phyloP scores from a whole-genome alignment of 2,113 vertebrate species.

The Pelodiscus sinensis region DNA sequence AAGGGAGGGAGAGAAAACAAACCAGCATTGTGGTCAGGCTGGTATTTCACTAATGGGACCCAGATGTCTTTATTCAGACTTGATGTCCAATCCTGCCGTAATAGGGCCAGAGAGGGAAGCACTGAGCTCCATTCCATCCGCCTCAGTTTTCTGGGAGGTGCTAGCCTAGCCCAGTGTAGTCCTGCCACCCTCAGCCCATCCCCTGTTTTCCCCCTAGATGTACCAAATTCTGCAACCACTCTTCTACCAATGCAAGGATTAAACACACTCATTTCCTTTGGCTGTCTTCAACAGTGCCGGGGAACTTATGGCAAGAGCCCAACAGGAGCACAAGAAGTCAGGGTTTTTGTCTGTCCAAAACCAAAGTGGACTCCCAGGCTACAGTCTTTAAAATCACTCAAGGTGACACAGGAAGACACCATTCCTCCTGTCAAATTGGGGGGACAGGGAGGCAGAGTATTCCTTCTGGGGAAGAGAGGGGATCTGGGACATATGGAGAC shows the following conservation, averaged over 20 bases:
- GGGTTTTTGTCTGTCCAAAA: not conserved
- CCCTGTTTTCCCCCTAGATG: not conserved
- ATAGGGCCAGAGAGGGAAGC: not conserved
- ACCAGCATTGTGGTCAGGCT: constrained; percentile 52
- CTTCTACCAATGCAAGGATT: not conserved
- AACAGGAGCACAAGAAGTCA: constrained; percentile 18
- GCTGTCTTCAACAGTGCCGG: constrained; percentile 22
- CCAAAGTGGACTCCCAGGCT: not conserved
- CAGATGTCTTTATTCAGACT: constrained; percentile 59
- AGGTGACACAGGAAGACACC: not conserved
- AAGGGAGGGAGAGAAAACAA: constrained; percentile 43
- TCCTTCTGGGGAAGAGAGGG: not conserved
- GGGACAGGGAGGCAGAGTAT: not conserved
- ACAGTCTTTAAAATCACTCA: not conserved
- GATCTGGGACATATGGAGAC: not conserved
- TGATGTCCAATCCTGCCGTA: not conserved
- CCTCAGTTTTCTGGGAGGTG: not conserved
- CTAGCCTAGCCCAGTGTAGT: not conserved
- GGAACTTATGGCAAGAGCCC: constrained; percentile 39
- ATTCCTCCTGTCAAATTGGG: not conserved
- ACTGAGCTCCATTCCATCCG: not conserved
- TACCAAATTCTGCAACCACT: not conserved
- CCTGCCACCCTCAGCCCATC: not conserved
- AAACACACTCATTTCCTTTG: not conserved
- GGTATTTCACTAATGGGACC: constrained; percentile 74